These are phyloP conservation scores for Polydrusus pterygomalis DNA, from an alignment of 2,888 invertebrate genomes.

Conservation along the genomic window DNA sequence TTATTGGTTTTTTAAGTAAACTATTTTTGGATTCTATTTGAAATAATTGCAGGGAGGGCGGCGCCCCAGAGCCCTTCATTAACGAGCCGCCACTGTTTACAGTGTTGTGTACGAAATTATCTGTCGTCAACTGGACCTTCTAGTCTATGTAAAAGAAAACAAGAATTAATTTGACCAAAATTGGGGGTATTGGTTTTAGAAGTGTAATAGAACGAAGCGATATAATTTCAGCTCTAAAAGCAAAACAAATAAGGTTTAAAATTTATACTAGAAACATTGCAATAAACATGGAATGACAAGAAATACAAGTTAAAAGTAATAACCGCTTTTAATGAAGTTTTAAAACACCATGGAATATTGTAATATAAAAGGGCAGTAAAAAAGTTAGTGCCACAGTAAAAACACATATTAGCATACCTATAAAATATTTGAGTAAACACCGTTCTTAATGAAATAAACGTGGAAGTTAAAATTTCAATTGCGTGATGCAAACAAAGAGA, in stretches of 20 bases:
- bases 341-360: constrained; percentile 23
- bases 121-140: too few species aligned
- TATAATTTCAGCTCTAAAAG: too few species aligned
- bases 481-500: constrained; percentile 44
- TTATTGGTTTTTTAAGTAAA: too few species aligned
- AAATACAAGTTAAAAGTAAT: not conserved
- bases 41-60: too few species aligned
- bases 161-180: too few species aligned
- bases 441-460: constrained; percentile 37
- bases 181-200: too few species aligned
- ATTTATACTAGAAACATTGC: not conserved
- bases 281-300: not conserved
- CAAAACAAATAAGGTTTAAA: not conserved
- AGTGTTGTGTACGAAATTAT: too few species aligned
- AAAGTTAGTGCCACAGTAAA: constrained; percentile 28
- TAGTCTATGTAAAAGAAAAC: too few species aligned
- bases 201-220: too few species aligned
- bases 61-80: too few species aligned
- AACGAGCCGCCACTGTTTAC: too few species aligned
- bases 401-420: constrained; percentile 31
- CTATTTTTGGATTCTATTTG: too few species aligned
- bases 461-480: constrained; percentile 36
- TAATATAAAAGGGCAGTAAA: constrained; percentile 23
- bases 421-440: constrained; percentile 47
- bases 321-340: constrained; percentile 14